Base-by-base conservation (phyloP, 2,113 vertebrate species). In the Gnathonemus longibarbis region DNA sequence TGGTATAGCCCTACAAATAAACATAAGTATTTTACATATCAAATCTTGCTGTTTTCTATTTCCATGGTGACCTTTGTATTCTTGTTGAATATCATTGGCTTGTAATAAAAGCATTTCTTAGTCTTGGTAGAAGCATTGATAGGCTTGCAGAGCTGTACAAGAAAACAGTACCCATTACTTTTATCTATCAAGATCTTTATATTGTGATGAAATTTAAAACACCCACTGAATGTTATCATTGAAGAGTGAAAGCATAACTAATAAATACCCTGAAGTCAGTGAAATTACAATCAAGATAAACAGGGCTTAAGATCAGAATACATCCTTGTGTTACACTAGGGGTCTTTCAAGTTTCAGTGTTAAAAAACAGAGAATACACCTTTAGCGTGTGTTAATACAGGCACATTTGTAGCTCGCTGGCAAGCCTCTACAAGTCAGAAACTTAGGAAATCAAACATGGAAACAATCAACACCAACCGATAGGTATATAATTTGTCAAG, bases 371-470 rank as follows among this genome's bases (percentile, higher is more conserved):
- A 15, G 35, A 80, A 80, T 42, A 19, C 5, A 0, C 15, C 35
- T 19, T 42, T 5, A 42, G 15, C 2, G 19, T 19, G 5, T 80
- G 5, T 19, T 48, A 84, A 39, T 48, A 46, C 3, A 27, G 83
- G 42, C 45, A 56, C 85, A 45, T 15, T 10, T 48, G 24, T 8
- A 31, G 27, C 87, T 52, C 42, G 4, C 62, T 90, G 49, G 62
- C 66, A 53, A 17, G 27, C 19, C 21, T 62, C 31, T 48, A 62
- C 7, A 46, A 50, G 46, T 70, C 7, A 50, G n/a, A 87, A 49
- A 9, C 89, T 42, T 27, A 53, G 85, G 62, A 80, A 77, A 77
- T 77, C 58, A 86, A 85, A 87, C 89, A 70, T 13, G 85, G n/a
- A 70, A 87, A 70, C 45, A 50, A n/a, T 77, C 46, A 53, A 52